Evolutionary conservation across 2,113 vertebrate species (phyloP).

Genomic region (Conger conger): DNA sequence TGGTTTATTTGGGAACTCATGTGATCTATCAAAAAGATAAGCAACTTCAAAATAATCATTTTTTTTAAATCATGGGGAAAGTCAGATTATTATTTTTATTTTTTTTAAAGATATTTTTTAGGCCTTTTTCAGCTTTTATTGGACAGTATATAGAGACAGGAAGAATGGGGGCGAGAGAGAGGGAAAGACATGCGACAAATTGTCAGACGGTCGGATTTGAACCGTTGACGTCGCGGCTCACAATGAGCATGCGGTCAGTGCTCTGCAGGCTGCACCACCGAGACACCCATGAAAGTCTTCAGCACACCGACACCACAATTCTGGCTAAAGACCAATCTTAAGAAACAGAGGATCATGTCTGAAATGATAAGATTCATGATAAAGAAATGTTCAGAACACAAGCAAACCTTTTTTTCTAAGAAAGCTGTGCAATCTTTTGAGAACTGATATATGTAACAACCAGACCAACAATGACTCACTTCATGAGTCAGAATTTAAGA

Average conservation of each 20-base stretch:
- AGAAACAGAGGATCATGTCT: neutral
- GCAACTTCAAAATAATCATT: neutral
- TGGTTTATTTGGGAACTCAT: too few species aligned
- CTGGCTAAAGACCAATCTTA: neutral
- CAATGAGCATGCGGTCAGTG: too few species aligned
- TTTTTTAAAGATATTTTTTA: too few species aligned
- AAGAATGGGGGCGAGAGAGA: too few species aligned
- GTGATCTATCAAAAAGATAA: neutral
- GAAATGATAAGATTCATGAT: neutral
- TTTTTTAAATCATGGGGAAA: neutral
- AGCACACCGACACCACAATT: neutral
- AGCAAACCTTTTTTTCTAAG: neutral
- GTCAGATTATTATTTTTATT: neutral
- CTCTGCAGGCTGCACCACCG: too few species aligned
- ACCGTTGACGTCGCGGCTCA: too few species aligned
- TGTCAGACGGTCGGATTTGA: too few species aligned
- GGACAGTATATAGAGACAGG: too few species aligned
- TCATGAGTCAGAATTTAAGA: neutral
- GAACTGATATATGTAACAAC: neutral
- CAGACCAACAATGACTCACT: neutral
- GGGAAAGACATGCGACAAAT: too few species aligned
- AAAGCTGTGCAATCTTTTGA: constrained; percentile 6
- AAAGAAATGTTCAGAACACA: neutral
- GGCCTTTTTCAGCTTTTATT: too few species aligned
- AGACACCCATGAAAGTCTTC: neutral